Conservation (phyloP, 2,113 vertebrate genomes). For the Plecturocebus donacophilus region DNA sequence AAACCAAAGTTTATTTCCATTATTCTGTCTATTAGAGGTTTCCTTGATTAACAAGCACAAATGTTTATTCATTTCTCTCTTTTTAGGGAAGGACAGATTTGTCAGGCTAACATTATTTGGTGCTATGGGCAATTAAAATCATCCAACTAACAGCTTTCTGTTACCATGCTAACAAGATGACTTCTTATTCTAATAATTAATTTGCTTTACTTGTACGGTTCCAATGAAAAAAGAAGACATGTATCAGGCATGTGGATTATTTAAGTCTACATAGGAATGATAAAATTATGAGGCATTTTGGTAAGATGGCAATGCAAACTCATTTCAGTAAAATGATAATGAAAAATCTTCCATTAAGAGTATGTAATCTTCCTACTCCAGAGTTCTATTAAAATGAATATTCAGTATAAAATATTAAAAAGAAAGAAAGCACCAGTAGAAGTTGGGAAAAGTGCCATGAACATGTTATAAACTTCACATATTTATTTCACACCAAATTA, state of each 20-base stretch:
- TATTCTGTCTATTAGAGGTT: background rate
- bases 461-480: background rate
- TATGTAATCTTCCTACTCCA: background rate
- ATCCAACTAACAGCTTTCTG: background rate
- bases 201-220: background rate
- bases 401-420: background rate
- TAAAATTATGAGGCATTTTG: background rate
- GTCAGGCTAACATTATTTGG: background rate
- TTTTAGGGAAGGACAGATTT: background rate
- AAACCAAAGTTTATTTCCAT: background rate
- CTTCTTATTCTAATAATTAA: background rate
- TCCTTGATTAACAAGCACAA: background rate
- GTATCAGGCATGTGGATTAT: background rate
- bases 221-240: background rate
- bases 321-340: background rate
- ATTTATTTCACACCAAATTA: background rate
- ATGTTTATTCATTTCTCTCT: background rate
- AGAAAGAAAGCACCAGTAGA: background rate
- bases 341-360: background rate
- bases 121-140: constrained; percentile 11
- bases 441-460: background rate
- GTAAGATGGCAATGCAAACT: background rate
- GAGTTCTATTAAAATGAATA: background rate
- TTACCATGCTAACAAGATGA: constrained; percentile 1
- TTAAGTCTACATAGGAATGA: background rate